Conservation (phyloP, 2,888 invertebrate genomes). For the Teinopalpus imperialis region DNA sequence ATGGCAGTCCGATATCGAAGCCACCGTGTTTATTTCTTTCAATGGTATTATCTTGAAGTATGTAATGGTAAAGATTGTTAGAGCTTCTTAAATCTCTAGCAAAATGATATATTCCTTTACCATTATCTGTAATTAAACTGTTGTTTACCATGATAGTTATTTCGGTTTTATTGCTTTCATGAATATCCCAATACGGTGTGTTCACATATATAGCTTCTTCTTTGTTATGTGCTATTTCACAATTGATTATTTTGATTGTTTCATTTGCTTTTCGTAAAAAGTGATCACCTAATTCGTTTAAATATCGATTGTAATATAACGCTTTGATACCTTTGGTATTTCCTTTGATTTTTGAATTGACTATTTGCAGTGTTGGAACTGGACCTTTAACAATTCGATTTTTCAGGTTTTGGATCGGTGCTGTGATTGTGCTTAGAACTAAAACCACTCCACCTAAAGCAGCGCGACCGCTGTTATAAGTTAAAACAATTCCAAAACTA, state of each 20-base stretch:
- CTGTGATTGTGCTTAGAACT: constrained; percentile 87
- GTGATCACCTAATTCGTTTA: constrained; percentile 92
- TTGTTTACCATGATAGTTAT: constrained; percentile 94
- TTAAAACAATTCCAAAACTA: constrained; percentile 89
- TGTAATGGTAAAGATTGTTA: constrained; percentile 98
- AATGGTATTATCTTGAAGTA: constrained; percentile 92
- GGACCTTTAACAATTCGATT: constrained; percentile 90
- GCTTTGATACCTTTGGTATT: constrained; percentile 92
- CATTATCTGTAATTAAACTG: constrained; percentile 92
- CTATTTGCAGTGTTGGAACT: constrained; percentile 87
- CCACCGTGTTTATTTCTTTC: constrained; percentile 94
- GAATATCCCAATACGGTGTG: constrained; percentile 93
- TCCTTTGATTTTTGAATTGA: constrained; percentile 88
- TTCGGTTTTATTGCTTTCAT: constrained; percentile 93
- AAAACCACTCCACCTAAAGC: constrained; percentile 92
- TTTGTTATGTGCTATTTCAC: constrained; percentile 90
- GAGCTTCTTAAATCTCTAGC: constrained; percentile 96
- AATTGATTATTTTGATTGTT: constrained; percentile 89
- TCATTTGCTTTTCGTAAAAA: constrained; percentile 94
- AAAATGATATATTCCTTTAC: constrained; percentile 92
- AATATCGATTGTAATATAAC: constrained; percentile 93
- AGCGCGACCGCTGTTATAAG: constrained; percentile 89
- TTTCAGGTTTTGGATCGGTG: constrained; percentile 87
- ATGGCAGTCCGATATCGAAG: constrained; percentile 93
- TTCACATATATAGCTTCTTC: constrained; percentile 91